phyloP scores from a whole-genome alignment of 2,113 vertebrate genomes.

The Panthera leo region DNA sequence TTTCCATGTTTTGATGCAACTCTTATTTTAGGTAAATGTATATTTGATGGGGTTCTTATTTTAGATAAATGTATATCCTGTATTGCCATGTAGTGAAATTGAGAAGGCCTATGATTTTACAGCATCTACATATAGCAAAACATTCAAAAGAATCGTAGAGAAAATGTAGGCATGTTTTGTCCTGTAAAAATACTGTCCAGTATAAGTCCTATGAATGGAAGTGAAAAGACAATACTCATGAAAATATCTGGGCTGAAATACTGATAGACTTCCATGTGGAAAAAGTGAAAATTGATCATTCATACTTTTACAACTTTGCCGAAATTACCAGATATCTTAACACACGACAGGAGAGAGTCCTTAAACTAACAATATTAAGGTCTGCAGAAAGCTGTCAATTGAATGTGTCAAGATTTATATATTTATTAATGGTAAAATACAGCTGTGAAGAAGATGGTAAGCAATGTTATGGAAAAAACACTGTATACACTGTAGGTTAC shows the following conservation, averaged over 20 bases:
- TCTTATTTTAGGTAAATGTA: neutral
- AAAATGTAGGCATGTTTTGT: neutral
- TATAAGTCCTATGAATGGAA: neutral
- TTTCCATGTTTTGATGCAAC: neutral
- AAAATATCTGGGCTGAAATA: neutral
- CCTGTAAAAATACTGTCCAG: neutral
- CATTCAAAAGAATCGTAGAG: neutral
- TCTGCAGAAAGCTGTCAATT: neutral
- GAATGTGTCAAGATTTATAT: neutral
- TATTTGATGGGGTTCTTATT: neutral
- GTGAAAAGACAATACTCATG: neutral
- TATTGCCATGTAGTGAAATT: neutral
- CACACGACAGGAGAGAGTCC: neutral
- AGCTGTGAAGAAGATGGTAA: neutral
- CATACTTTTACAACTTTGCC: neutral
- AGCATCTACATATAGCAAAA: neutral
- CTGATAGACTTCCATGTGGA: neutral
- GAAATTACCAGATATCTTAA: neutral
- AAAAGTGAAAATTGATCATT: neutral
- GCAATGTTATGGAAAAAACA: neutral
- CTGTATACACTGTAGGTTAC: too few relatives aligned
- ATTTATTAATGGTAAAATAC: neutral
- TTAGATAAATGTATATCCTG: neutral
- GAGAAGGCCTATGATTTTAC: neutral
- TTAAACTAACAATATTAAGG: neutral